Base-by-base conservation (phyloP, 2,113 vertebrate genomes). In the Takifugu bimaculatus region DNA sequence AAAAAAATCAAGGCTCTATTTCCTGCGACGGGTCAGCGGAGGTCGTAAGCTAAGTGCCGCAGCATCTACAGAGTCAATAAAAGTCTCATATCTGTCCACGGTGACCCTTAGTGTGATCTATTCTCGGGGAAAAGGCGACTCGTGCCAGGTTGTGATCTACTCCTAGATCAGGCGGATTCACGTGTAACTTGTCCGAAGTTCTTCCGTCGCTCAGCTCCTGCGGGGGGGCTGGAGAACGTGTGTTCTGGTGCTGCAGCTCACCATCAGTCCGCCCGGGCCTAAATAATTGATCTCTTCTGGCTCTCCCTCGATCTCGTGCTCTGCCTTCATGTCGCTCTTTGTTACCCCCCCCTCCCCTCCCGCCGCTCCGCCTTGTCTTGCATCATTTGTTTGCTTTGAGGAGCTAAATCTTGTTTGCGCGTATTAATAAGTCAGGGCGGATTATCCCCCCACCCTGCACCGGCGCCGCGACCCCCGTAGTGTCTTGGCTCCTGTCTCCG, bases 321-420 rank as follows among this genome's bases (percentile, higher is more conserved):
- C 44, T 67, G 65, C 61, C 77, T 67, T 55, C 63, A n/a, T 64
- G 57, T 71, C 68, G 25, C 64, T 70, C 70, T 65, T 27, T 63
- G 57, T 69, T 58, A 20, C 39, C 45, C 65, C 60, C 55, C 44
- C 5, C 47, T 11, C 20, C 54, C 50, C 50, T 25, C 47, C 60
- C n/a, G 2, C 50, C 66, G 77, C 72, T 80, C 73, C 73, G 74
- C 77, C 82, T 70, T 80, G 81, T 72, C 84, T 83, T 79, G 86
- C 77, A 84, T 86, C 76, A 86, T 89, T 88, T 90, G 87, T 91
- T 89, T 88, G 88, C 85, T 89, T 90, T 91, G 80, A 90, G 85
- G 72, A 88, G 82, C 83, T 89, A 90, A 89, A 89, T 89, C 84
- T 87, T 88, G 86, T 89, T 90, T 90, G 85, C 70, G 72, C 67